These are phyloP conservation scores for Dynastes maya DNA, from an alignment of 2,888 invertebrate genomes.

Conservation along the genomic window DNA sequence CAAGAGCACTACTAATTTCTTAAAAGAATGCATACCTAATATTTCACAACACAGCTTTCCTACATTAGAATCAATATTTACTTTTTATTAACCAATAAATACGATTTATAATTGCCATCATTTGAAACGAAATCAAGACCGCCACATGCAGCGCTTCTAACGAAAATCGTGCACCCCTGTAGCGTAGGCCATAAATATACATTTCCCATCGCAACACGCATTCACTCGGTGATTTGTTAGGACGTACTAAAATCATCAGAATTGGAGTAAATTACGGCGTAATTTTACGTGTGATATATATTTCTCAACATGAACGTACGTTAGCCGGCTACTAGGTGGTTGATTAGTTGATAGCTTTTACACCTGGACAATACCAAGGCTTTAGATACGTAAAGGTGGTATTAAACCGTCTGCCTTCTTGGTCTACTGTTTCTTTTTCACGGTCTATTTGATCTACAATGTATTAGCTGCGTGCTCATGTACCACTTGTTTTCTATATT, in stretches of 20 bases:
- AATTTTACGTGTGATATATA: slow-evolving; percentile 54
- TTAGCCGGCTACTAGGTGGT: slow-evolving; percentile 51
- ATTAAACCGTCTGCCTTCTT: neutral
- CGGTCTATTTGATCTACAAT: slow-evolving; percentile 13
- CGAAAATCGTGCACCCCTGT: slow-evolving; percentile 36
- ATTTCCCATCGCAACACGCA: slow-evolving; percentile 12
- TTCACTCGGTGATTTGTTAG: slow-evolving; percentile 41
- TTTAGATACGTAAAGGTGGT: slow-evolving; percentile 32
- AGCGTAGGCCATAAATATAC: slow-evolving; percentile 31
- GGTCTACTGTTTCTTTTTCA: slow-evolving; percentile 18
- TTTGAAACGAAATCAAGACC: slow-evolving; percentile 9
- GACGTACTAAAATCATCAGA: slow-evolving; percentile 32
- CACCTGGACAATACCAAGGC: slow-evolving; percentile 50
- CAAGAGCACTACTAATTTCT: too few relatives aligned
- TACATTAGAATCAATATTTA: too few relatives aligned
- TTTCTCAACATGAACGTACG: slow-evolving; percentile 49
- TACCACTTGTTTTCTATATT: neutral
- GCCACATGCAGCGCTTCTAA: slow-evolving; percentile 40
- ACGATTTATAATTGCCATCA: slow-evolving; percentile 42
- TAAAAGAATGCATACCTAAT: too few relatives aligned
- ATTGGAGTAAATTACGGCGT: slow-evolving; percentile 52
- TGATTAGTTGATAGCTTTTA: slow-evolving; percentile 55
- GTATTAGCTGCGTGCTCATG: neutral
- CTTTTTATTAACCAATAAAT: slow-evolving; percentile 18
- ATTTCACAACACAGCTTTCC: too few relatives aligned